Evolutionary conservation across 2,113 vertebrate genomes (phyloP), one percentile per base, ranked within the genome.

Genomic region (Protobothrops mucrosquamatus): DNA sequence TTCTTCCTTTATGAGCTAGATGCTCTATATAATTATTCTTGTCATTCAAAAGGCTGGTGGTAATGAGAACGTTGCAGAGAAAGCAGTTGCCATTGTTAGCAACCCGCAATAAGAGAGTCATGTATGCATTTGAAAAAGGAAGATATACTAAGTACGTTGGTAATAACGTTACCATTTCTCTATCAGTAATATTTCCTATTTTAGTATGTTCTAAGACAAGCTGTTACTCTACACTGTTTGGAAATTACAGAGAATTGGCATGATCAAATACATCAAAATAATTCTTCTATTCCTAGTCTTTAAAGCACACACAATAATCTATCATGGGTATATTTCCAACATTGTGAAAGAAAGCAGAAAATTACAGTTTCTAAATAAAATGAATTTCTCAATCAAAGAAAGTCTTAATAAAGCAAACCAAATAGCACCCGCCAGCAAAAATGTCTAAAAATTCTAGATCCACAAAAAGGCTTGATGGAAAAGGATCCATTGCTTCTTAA

Each of bases 1-100:
- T 97, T 99, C 99, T 98, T 99, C 98, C 97, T 98, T 99, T 99
- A 99, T 99, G 98, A 98, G 98, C 96, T 95, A 97, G 95, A 95
- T 93, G 96, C 94, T 96, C 97, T 97, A 94, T 97, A 95, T 94
- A 96, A 97, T 88, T 91, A 95, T 97, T 96, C 96, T 89, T 93
- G 23, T 98, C 95, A 94, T 95, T 96, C 95, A 94, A 95, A 97
- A 97, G 94, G 97, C 97, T 97, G 97, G 97, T 97, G 96, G 97
- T 94, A 97, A 96, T 93, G 97, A 96, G 94, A 96, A 95, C 92
- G 94, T 94, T 96, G 97, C 96, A 97, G 96, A 91, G 96, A 96
- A 94, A 97, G 97, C 94, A 94, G 98, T 97, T 97, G 96, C 96
- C 96, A 95, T 98, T 95, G 96, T 97, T 96, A 97, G 96, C 94